These are phyloP conservation scores for Nephila pilipes DNA, from an alignment of 1,140 invertebrate genomes.

Conservation along the genomic window DNA sequence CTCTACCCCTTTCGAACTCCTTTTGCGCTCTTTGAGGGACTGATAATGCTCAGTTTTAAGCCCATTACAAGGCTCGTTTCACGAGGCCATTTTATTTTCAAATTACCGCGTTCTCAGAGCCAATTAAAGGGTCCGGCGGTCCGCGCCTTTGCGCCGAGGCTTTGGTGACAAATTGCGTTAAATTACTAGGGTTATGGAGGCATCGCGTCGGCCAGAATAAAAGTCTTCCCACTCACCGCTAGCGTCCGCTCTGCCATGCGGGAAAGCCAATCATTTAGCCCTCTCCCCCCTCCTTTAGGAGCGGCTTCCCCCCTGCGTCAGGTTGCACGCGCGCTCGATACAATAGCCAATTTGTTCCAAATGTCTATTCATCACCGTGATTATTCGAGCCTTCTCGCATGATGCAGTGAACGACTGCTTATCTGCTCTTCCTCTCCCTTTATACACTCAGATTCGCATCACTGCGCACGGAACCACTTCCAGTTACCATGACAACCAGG, in stretches of 20 bases:
- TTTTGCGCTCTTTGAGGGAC: slow-evolving; percentile 73
- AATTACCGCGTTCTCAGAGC: slow-evolving; percentile 76
- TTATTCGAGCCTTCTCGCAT: slow-evolving; percentile 73
- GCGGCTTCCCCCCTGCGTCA: slow-evolving; percentile 53
- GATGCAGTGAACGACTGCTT: slow-evolving; percentile 70
- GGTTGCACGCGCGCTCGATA: slow-evolving; percentile 75
- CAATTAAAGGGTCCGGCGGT: slow-evolving; percentile 76
- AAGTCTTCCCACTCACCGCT: slow-evolving; percentile 71
- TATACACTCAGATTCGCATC: slow-evolving; percentile 70
- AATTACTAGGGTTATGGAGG: slow-evolving; percentile 77
- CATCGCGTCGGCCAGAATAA: slow-evolving; percentile 73
- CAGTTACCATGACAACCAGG: slow-evolving; percentile 57
- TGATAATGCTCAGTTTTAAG: slow-evolving; percentile 77
- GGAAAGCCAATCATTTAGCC: slow-evolving; percentile 77
- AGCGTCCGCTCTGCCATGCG: slow-evolving; percentile 65
- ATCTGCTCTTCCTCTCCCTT: slow-evolving; percentile 50
- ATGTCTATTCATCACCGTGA: slow-evolving; percentile 77
- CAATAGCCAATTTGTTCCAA: slow-evolving; percentile 77
- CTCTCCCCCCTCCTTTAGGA: slow-evolving; percentile 22
- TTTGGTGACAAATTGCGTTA: slow-evolving; percentile 77
- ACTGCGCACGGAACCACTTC: slow-evolving; percentile 65
- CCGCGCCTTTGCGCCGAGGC: slow-evolving; percentile 72
- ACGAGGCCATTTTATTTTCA: slow-evolving; percentile 77
- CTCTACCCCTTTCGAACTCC: slow-evolving; percentile 40
- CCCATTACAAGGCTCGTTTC: slow-evolving; percentile 77